These are phyloP conservation scores for Apocrypta bakeri DNA, from an alignment of 1,140 invertebrate genomes.

Conservation along the genomic window DNA sequence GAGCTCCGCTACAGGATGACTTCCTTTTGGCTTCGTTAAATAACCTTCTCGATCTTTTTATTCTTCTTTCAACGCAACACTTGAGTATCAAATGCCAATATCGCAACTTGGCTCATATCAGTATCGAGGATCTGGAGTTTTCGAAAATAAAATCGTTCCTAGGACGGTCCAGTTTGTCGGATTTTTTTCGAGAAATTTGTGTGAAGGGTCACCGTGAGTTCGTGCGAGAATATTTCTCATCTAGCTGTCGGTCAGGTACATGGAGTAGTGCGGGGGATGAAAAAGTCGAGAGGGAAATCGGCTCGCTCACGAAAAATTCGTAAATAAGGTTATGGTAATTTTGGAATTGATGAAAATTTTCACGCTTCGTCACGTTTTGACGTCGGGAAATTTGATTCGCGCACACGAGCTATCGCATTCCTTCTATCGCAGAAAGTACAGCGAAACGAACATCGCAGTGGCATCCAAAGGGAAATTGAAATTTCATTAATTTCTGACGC, in stretches of 20 bases:
- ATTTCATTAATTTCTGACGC: not conserved
- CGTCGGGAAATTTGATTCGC: not conserved
- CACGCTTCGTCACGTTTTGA: not conserved
- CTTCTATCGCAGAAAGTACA: not conserved
- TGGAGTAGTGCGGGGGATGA: too few species aligned
- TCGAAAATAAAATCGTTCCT: not conserved
- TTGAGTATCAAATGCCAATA: too few species aligned
- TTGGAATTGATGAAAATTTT: conserved; percentile 20
- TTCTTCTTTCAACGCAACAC: not conserved
- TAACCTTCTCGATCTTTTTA: not conserved
- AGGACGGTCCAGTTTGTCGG: conserved; percentile 22
- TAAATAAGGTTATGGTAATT: conserved; percentile 9
- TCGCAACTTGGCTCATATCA: too few species aligned
- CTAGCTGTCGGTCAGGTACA: not conserved
- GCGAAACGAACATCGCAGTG: not conserved
- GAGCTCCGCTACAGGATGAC: not conserved
- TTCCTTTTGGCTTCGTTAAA: not conserved
- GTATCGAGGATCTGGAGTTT: too few species aligned
- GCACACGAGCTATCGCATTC: not conserved
- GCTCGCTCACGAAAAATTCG: not conserved
- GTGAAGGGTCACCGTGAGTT: not conserved
- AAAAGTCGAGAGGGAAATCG: not conserved
- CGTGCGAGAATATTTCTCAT: conserved; percentile 36
- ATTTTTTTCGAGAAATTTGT: not conserved
- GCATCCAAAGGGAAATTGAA: not conserved